Conservation (phyloP, 1,140 invertebrate species). For the Drosophila leontia region DNA sequence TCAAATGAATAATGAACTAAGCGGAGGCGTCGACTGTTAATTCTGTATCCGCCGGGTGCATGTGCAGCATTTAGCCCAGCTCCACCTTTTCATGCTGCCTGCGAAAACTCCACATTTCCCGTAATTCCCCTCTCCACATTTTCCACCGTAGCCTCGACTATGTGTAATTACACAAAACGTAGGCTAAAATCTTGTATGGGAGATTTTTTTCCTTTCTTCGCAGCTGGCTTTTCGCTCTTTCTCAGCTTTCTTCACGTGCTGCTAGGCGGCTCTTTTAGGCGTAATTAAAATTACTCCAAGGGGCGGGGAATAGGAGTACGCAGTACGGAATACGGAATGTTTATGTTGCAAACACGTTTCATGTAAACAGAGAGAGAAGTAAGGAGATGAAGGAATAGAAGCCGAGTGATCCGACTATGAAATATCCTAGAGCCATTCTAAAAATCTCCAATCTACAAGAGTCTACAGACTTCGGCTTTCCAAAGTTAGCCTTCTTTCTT, state of each 20-base stretch:
- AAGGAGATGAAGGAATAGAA: neutral
- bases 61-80: conserved; percentile 74
- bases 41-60: conserved; percentile 64
- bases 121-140: neutral
- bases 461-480: too few relatives aligned
- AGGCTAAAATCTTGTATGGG: conserved; percentile 46
- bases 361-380: conserved; percentile 51
- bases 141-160: conserved; percentile 8
- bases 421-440: neutral
- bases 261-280: conserved; percentile 75
- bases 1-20: conserved; percentile 52
- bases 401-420: neutral
- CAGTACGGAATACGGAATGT: conserved; percentile 47
- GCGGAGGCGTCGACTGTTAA: conserved; percentile 65
- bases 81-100: conserved; percentile 50
- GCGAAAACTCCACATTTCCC: conserved; percentile 37
- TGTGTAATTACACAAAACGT: conserved; percentile 69
- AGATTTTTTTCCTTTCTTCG: conserved; percentile 57
- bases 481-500: too few relatives aligned
- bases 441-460: too few relatives aligned
- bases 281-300: conserved; percentile 76
- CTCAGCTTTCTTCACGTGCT: conserved; percentile 60
- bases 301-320: neutral
- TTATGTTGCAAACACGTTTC: conserved; percentile 78
- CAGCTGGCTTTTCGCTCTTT: conserved; percentile 26